phyloP scores from a whole-genome alignment of 2,797 vertebrate species.

The Sebastiscus tertius region DNA sequence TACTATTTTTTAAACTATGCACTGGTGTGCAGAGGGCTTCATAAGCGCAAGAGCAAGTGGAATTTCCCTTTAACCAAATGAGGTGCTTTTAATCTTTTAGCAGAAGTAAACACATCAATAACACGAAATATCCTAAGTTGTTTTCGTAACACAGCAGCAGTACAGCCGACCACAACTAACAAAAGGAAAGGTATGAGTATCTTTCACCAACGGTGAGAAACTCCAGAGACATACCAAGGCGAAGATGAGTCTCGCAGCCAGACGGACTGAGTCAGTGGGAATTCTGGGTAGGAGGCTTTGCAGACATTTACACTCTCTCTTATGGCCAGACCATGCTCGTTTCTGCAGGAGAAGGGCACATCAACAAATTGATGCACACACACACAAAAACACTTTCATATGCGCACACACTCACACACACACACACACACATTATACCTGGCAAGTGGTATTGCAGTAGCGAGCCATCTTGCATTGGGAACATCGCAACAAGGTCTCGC shows the following conservation, averaged over 20 bases:
- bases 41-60: not conserved
- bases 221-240: constrained; percentile 84
- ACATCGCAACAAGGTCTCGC: constrained; percentile 87
- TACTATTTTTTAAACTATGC: not conserved
- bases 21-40: not conserved
- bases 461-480: constrained; percentile 92
- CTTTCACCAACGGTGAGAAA: not conserved
- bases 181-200: not conserved
- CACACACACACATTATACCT: constrained; percentile 81
- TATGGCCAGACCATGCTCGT: constrained; percentile 90
- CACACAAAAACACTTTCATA: not conserved
- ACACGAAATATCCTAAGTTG: not conserved
- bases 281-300: constrained; percentile 83
- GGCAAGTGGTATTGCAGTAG: constrained; percentile 90
- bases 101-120: not conserved
- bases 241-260: constrained; percentile 90
- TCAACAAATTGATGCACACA: constrained; percentile 21
- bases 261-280: constrained; percentile 92
- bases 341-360: constrained; percentile 79
- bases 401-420: not conserved
- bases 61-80: not conserved
- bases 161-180: not conserved
- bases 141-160: not conserved
- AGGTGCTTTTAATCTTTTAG: not conserved
- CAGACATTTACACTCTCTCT: constrained; percentile 91